Base-by-base conservation (phyloP, 2,888 invertebrate genomes). In the Trypoxylon attenuatum region DNA sequence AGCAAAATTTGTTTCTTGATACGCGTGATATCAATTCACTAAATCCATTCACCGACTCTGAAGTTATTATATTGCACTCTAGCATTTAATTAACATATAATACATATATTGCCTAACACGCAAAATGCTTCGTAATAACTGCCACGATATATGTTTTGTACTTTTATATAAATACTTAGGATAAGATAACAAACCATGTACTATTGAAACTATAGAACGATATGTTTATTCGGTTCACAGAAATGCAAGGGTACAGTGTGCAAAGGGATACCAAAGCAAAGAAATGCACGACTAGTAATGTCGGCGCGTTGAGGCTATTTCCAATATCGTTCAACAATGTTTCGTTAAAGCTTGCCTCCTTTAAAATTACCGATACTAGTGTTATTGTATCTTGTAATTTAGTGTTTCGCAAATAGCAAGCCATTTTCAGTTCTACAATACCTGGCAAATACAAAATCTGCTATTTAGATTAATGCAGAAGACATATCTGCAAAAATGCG, bases 181-280 rank as follows among this genome's bases (percentile, higher is more conserved):
- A 38, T 68, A 76, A 64, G 52, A 42, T 46, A 52, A 50, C 21
- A 33, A 39, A 51, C 25, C 23, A 54, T 25, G 23, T 43, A 50
- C 51, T 61, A 61, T 62, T 38, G 47, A 47, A 67, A 58, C 62
- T 68, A 74, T 54, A 67, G 56, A 43, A 59, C 75, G 61, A 62
- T 54, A 66, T 76, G 62, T 75, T 82, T 76, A 78, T 80, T 80
- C 73, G 80, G 76, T 85, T 86, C 84, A 76, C 86, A 86, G 86
- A 86, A 84, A 85, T 85, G 84, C 85, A 86, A 82, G 79, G 79
- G 78, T 79, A 82, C 81, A 76, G 75, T 79, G 78, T 85, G 82
- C 82, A 86, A 84, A 77, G 85, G 84, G 69, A 86, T 85, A 85
- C 84, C 86, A 86, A 87, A 87, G 84, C 86, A 83, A 83, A 84